A percentile compares a stretch with the other conserved stretches of the same genome.
phyloP scores from a whole-genome alignment of 2,888 invertebrate genomes.

The Nebria salina region DNA sequence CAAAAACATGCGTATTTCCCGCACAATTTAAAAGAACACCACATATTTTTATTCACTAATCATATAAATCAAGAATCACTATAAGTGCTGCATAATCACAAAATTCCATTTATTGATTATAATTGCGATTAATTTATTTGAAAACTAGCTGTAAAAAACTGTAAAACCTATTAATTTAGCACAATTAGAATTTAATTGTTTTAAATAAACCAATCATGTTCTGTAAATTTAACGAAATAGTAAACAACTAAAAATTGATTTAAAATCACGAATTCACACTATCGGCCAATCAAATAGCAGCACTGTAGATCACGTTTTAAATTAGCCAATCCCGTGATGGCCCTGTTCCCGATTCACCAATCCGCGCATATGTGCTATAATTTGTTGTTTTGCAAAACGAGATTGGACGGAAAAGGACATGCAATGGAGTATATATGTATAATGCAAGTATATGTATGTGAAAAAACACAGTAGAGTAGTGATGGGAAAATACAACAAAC shows the following conservation, averaged over 20 bases:
- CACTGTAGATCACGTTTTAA: conserved; percentile 5
- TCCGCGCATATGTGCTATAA: neutral
- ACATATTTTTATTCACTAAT: too few relatives aligned
- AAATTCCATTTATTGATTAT: too few relatives aligned
- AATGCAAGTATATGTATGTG: neutral
- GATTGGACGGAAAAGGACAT: conserved; percentile 11
- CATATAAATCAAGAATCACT: too few relatives aligned
- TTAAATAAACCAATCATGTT: too few relatives aligned
- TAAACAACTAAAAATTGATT: neutral
- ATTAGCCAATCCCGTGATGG: conserved; percentile 10
- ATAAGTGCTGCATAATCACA: too few relatives aligned
- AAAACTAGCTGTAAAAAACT: too few relatives aligned
- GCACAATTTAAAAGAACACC: too few relatives aligned
- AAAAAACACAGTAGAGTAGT: neutral
- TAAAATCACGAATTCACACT: conserved; percentile 7
- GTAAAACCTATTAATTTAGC: too few relatives aligned
- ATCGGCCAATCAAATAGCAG: neutral
- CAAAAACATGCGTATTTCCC: too few relatives aligned
- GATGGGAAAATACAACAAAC: neutral
- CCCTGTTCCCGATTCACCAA: neutral
- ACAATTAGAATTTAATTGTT: too few relatives aligned
- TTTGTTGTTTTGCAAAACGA: neutral
- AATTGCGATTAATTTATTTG: too few relatives aligned
- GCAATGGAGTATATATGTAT: neutral
- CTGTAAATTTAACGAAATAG: too few relatives aligned